Conservation (phyloP, 2,888 invertebrate genomes). For the Incurvaria masculella region DNA sequence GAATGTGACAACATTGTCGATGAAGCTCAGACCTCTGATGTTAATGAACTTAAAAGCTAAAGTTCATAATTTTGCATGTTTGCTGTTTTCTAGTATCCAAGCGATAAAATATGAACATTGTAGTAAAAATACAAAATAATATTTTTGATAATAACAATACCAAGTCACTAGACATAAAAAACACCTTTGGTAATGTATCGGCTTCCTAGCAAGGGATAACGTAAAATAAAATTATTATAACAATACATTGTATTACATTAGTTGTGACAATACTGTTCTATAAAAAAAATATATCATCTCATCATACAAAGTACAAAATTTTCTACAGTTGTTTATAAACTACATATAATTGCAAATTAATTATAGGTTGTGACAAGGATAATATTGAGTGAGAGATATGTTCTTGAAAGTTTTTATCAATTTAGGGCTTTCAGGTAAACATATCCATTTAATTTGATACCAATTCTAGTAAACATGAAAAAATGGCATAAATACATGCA, state of each 20-base stretch:
- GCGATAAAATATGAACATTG: not conserved
- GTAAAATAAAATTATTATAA: conserved; percentile 26
- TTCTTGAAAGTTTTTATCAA: no score
- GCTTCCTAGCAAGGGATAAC: conserved; percentile 34
- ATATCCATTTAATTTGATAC: not conserved
- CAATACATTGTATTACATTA: not conserved
- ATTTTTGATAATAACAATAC: conserved; percentile 29
- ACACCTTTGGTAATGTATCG: conserved; percentile 53
- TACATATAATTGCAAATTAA: conserved; percentile 1
- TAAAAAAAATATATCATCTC: no score
- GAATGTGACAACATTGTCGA: no score
- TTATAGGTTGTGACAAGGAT: no score
- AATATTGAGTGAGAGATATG: no score
- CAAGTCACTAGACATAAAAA: conserved; percentile 47
- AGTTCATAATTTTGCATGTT: no score
- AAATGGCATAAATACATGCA: not conserved
- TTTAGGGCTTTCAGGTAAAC: not conserved
- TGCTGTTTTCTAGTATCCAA: no score
- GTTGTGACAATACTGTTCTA: not conserved
- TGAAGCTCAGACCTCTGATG: no score
- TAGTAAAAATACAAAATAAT: conserved; percentile 20
- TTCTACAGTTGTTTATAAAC: not conserved
- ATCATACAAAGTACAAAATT: not conserved
- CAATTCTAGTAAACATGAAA: not conserved
- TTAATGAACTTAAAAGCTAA: no score